phyloP scores from a whole-genome alignment of 2,888 invertebrate species.

The Cataglyphis albicans region DNA sequence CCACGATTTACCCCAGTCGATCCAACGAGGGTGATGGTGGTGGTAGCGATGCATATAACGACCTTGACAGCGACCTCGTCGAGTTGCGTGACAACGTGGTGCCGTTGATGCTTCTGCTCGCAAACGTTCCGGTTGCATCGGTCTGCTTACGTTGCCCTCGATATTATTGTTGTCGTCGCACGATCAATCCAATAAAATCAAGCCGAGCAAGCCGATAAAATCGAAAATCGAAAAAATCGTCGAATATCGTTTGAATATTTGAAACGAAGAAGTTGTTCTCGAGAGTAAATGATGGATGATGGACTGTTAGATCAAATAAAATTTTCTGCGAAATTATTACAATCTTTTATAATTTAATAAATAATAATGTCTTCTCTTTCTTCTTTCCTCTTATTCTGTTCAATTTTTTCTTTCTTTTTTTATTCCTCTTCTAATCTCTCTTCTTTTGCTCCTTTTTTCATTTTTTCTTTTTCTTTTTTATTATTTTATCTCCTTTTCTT shows the following conservation, averaged over 20 bases:
- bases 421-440: neutral
- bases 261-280: neutral
- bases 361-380: neutral
- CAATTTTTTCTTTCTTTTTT: neutral
- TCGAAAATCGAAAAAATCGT: neutral
- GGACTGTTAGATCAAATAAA: neutral
- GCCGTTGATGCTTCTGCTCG: slow-evolving; percentile 29
- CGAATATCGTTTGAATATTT: neutral
- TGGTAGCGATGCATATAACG: slow-evolving; percentile 38
- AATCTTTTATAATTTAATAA: slow-evolving; percentile 2
- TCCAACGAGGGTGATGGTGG: slow-evolving; percentile 36
- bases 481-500: neutral
- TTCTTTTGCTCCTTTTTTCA: neutral
- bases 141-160: slow-evolving; percentile 16
- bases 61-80: slow-evolving; percentile 68
- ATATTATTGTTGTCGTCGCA: neutral
- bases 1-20: slow-evolving; percentile 48
- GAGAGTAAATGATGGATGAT: neutral
- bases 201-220: neutral
- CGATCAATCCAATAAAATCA: neutral
- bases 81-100: slow-evolving; percentile 64
- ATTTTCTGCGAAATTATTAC: neutral
- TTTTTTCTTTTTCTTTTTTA: neutral
- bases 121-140: slow-evolving; percentile 34
- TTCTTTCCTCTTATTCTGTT: neutral